Evolutionary conservation across 2,888 invertebrate species (phyloP).

Genomic region (Galerucella nymphaeae): DNA sequence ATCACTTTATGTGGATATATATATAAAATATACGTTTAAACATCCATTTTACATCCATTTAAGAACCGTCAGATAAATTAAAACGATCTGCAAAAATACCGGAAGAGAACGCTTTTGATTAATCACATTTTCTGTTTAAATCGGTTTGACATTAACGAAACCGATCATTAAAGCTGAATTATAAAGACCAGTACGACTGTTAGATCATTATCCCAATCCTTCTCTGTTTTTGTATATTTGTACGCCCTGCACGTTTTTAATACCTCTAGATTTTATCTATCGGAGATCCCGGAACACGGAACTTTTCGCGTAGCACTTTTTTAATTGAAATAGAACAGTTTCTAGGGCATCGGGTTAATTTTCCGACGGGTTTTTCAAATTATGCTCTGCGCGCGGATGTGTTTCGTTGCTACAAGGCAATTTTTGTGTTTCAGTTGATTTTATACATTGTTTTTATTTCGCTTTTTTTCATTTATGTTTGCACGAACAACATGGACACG

Average conservation of each 20-base stretch:
- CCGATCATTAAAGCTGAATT: slow-evolving; percentile 1
- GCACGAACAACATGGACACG: slow-evolving; percentile 13
- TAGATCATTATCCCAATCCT: slow-evolving; percentile 24
- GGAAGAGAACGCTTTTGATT: not conserved
- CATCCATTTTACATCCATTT: not conserved
- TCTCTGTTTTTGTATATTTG: slow-evolving; percentile 21
- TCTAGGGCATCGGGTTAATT: slow-evolving; percentile 35
- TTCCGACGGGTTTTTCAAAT: slow-evolving; percentile 31
- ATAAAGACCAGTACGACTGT: slow-evolving; percentile 6
- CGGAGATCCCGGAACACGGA: slow-evolving; percentile 19
- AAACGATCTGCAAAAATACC: not conserved
- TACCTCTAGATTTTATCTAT: slow-evolving; percentile 45
- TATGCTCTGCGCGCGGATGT: slow-evolving; percentile 26
- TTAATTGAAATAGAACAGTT: slow-evolving; percentile 36
- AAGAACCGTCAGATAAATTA: not conserved
- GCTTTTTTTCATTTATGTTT: not conserved
- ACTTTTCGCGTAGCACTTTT: slow-evolving; percentile 33
- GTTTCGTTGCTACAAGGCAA: slow-evolving; percentile 14
- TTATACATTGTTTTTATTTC: slow-evolving; percentile 16
- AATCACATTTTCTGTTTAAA: not conserved
- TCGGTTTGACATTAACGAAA: slow-evolving; percentile 1
- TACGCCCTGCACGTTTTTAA: slow-evolving; percentile 44
- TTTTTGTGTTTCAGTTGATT: slow-evolving; percentile 19
- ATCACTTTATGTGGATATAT: too few species aligned
- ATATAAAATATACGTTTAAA: too few species aligned